A percentile compares a stretch with the other conserved stretches of the same genome.
These are phyloP conservation scores for Leptura quadrifasciata DNA, from an alignment of 2,888 invertebrate genomes.

Conservation along the genomic window DNA sequence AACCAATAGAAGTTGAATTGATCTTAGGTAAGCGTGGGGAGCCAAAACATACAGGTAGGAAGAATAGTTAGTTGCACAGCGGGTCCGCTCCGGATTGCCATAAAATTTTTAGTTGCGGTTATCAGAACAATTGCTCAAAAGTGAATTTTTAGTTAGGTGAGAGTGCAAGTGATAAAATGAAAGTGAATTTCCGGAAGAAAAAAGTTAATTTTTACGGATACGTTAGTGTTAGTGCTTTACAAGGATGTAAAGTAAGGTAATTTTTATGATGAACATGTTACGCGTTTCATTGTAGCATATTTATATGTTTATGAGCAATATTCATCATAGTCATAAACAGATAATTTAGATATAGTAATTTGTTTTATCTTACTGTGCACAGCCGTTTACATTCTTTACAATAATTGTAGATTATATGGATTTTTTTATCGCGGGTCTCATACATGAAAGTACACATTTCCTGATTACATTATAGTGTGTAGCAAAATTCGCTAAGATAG, in stretches of 20 bases:
- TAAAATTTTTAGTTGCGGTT: constrained; percentile 30
- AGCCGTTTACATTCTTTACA: not conserved
- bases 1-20: constrained; percentile 70
- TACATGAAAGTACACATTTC: too few relatives aligned
- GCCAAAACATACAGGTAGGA: constrained; percentile 58
- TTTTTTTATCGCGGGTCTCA: not conserved
- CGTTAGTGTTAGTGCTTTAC: not conserved
- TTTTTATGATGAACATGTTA: not conserved
- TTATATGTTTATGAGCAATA: constrained; percentile 1
- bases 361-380: not conserved
- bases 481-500: too few relatives aligned
- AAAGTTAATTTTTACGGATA: constrained; percentile 1
- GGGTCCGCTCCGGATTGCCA: constrained; percentile 45
- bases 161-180: constrained; percentile 29
- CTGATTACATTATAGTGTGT: too few relatives aligned
- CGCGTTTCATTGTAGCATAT: not conserved
- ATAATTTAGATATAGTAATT: not conserved
- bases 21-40: constrained; percentile 66
- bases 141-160: constrained; percentile 11
- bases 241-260: not conserved
- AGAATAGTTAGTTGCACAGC: constrained; percentile 61
- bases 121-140: constrained; percentile 21
- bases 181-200: constrained; percentile 10
- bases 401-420: not conserved
- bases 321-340: not conserved